These are phyloP conservation scores for Gobiocypris rarus DNA, from an alignment of 2,113 vertebrate genomes.

Conservation along the genomic window DNA sequence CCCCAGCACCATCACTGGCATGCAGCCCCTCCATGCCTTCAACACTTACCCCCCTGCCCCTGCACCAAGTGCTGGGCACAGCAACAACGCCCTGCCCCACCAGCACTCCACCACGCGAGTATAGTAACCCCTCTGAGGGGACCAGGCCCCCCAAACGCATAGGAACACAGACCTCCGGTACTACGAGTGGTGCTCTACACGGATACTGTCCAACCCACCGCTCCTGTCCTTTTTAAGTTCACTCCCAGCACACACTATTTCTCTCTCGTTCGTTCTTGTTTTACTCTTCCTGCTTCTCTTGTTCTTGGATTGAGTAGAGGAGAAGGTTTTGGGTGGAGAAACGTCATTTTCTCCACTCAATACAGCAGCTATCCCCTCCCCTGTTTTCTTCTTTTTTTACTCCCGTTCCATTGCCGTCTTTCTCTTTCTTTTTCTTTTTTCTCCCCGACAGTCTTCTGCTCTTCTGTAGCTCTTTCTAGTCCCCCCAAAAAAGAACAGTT, in stretches of 20 bases:
- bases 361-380: conserved; percentile 20
- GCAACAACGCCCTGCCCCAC: conserved; percentile 93
- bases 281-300: conserved; percentile 65
- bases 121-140: conserved; percentile 67
- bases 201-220: conserved; percentile 45
- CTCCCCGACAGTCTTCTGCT: conserved; percentile 49
- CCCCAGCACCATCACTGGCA: conserved; percentile 97
- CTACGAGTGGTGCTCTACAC: conserved; percentile 38
- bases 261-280: conserved; percentile 52
- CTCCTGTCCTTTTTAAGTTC: conserved; percentile 62
- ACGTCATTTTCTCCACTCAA: neutral
- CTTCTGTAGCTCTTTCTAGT: conserved; percentile 57
- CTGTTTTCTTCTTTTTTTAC: neutral
- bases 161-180: conserved; percentile 57
- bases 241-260: conserved; percentile 57
- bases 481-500: conserved; percentile 73
- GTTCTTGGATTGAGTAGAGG: conserved; percentile 44
- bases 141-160: conserved; percentile 66
- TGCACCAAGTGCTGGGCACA: conserved; percentile 88
- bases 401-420: conserved; percentile 12
- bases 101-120: conserved; percentile 88
- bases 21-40: conserved; percentile 96
- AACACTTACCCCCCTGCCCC: conserved; percentile 93
- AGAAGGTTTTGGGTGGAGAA: conserved; percentile 25
- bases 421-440: conserved; percentile 51